Percentiles rank a stretch among this genome's conserved stretches.
Conservation (phyloP, 2,888 invertebrate species). For the Lithophane socia region DNA sequence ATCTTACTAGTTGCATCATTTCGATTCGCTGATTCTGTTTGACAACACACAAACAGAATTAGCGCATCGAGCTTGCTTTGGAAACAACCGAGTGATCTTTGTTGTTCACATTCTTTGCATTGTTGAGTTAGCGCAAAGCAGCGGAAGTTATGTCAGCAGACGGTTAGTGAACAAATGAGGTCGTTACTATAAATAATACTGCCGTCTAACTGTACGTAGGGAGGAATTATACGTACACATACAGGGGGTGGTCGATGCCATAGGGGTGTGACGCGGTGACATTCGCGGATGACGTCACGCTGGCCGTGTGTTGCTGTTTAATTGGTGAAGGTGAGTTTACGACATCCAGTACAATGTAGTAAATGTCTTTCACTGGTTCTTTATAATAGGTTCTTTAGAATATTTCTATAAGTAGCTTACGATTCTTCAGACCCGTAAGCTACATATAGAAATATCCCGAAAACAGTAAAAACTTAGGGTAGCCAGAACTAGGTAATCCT, state of each 20-base stretch:
- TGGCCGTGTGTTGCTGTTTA: neutral
- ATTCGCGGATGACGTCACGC: constrained; percentile 34
- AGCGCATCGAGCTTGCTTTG: neutral
- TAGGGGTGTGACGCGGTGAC: constrained; percentile 27
- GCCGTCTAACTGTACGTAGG: neutral
- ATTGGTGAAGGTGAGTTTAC: constrained; percentile 1
- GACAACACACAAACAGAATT: constrained; percentile 10
- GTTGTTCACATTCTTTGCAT: constrained; percentile 15
- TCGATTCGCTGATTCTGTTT: constrained; percentile 1
- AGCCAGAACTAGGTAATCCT: neutral
- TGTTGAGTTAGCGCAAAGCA: constrained; percentile 15
- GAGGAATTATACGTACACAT: neutral
- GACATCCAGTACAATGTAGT: neutral
- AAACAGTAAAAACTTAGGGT: neutral
- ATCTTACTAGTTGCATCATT: neutral
- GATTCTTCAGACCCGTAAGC: neutral
- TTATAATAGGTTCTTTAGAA: neutral
- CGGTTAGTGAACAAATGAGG: constrained; percentile 34
- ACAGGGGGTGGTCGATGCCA: neutral
- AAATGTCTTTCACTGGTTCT: neutral
- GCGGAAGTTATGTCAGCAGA: constrained; percentile 22
- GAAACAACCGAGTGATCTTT: constrained; percentile 21
- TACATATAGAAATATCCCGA: no score
- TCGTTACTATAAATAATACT: constrained; percentile 42
- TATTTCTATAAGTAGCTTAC: neutral